phyloP scores from a whole-genome alignment of 2,888 invertebrate species.

The Leptopilina drosophilae region DNA sequence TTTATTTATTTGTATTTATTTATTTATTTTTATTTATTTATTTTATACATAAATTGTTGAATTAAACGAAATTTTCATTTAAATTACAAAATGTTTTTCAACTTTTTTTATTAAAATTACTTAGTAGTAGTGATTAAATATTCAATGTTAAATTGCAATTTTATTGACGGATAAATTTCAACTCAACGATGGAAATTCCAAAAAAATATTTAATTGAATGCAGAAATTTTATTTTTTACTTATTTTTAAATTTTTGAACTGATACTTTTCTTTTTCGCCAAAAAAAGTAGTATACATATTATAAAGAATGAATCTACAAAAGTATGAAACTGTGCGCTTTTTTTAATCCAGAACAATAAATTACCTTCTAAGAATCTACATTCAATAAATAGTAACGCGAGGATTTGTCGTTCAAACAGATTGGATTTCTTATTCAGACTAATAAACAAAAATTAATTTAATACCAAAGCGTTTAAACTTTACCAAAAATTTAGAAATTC shows the following conservation, averaged over 20 bases:
- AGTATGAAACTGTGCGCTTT: slow-evolving; percentile 18
- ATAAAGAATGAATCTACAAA: slow-evolving; percentile 7
- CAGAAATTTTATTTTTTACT: too few relatives aligned
- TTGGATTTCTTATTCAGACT: slow-evolving; percentile 11
- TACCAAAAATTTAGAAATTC: not conserved
- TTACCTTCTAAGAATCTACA: slow-evolving; percentile 4
- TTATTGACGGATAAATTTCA: not conserved
- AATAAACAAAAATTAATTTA: not conserved
- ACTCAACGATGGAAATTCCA: not conserved
- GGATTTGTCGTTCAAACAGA: slow-evolving; percentile 23
- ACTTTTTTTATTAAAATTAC: too few relatives aligned
- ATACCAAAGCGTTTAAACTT: not conserved
- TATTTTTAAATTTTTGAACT: slow-evolving; percentile 12
- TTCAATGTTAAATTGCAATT: not conserved
- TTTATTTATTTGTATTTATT: too few relatives aligned
- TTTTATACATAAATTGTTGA: too few relatives aligned
- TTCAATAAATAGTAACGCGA: slow-evolving; percentile 22
- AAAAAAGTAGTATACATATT: not conserved
- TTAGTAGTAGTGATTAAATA: too few relatives aligned
- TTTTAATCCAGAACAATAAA: slow-evolving; percentile 17
- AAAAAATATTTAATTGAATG: not conserved
- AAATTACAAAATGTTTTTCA: not conserved
- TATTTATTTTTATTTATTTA: too few relatives aligned
- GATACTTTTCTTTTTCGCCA: slow-evolving; percentile 27
- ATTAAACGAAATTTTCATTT: not conserved